A percentile compares a stretch with the other conserved stretches of the same genome.
These are phyloP conservation scores for Coptodon bakossiorum DNA, from an alignment of 2,113 vertebrate species.

Conservation along the genomic window DNA sequence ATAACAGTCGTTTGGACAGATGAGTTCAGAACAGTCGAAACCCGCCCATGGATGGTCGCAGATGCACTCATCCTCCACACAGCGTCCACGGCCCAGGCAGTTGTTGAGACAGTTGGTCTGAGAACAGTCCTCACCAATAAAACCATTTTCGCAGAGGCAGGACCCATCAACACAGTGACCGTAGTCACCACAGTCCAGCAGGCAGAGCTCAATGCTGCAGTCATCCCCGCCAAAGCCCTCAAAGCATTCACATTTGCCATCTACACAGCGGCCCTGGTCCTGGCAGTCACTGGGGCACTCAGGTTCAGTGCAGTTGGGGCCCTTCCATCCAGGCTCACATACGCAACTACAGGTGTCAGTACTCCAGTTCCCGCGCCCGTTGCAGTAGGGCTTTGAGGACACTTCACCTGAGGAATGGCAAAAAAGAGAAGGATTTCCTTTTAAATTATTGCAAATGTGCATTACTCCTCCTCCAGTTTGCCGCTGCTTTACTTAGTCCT, in stretches of 20 bases:
- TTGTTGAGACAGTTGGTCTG: constrained; percentile 85
- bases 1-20: constrained; percentile 93
- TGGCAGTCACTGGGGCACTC: constrained; percentile 87
- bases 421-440: background rate
- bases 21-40: constrained; percentile 88
- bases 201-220: constrained; percentile 83
- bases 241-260: constrained; percentile 86
- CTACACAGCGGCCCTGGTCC: constrained; percentile 89
- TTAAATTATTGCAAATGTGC: background rate
- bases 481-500: background rate
- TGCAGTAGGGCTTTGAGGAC: constrained; percentile 87
- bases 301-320: constrained; percentile 81
- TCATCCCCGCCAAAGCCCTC: constrained; percentile 82
- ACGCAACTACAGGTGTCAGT: constrained; percentile 77
- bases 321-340: constrained; percentile 80
- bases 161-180: constrained; percentile 81
- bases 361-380: constrained; percentile 89
- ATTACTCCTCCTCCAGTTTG: background rate
- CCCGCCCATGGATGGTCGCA: constrained; percentile 90
- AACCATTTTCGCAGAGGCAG: constrained; percentile 86
- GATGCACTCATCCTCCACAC: constrained; percentile 84
- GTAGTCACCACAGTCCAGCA: constrained; percentile 77
- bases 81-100: constrained; percentile 84
- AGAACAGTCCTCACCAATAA: constrained; percentile 79
- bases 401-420: constrained; percentile 73